Conservation (phyloP, 2,113 vertebrate genomes). For the Pseudorectes ferrugineus region DNA sequence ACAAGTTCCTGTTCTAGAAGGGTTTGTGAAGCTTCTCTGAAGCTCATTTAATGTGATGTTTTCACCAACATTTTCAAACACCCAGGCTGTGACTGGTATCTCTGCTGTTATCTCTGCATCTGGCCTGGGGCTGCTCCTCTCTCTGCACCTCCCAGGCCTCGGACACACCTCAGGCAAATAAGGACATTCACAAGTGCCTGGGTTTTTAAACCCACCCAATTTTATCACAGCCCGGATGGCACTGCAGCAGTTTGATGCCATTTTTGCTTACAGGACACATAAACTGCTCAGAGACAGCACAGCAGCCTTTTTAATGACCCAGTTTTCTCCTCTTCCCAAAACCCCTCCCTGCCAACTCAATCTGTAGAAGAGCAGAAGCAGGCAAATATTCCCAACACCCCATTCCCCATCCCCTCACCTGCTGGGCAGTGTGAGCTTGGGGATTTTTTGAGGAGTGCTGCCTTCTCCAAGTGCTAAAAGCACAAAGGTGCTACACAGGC, state of each 20-base stretch:
- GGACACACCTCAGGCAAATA: not conserved
- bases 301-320: not conserved
- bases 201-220: not conserved
- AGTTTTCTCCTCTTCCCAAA: not conserved
- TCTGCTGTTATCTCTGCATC: not conserved
- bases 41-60: not conserved
- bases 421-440: not conserved
- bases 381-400: not conserved
- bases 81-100: not conserved
- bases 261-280: not conserved
- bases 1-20: not conserved
- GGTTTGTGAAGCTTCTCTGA: not conserved
- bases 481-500: not conserved
- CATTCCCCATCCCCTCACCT: not conserved
- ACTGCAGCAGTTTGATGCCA: not conserved
- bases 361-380: not conserved
- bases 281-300: not conserved
- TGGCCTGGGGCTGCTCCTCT: not conserved
- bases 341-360: not conserved
- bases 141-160: not conserved
- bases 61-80: not conserved
- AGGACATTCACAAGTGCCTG: not conserved
- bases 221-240: not conserved
- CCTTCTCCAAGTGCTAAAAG: not conserved
- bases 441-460: not conserved